Base-by-base conservation (phyloP, 2,888 invertebrate species). In the Drosophila mercatorum region DNA sequence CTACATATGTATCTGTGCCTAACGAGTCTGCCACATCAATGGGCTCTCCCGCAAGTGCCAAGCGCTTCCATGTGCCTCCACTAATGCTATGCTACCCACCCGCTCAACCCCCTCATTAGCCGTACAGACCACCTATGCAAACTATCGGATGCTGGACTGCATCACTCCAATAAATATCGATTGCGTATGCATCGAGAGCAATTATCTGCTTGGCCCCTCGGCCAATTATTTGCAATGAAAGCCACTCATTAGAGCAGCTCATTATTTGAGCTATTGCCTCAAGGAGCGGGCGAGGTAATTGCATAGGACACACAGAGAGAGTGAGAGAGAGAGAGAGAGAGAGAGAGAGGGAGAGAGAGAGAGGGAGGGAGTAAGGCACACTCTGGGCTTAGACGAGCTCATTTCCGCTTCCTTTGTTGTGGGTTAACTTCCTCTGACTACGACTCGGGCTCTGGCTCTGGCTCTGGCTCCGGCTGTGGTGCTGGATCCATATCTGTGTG, bases 371-470 rank as follows among this genome's bases (percentile, higher is more conserved):
- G 22, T 22, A 2, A 22, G 12, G 22, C 57, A 44, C 40, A 34
- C 12, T 38, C 26, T 22, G 49, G 36, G 63, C 66, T 66, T 77
- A 36, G 84, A 72, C 65, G 55, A 73, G 69, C 83, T 83, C 83
- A 83, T 83, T 88, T 83, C 83, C 83, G 88, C 61, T 88, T 82
- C 77, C 89, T 75, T 81, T 88, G 76, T 76, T 84, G 72, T 66
- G 66, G 64, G 60, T 52, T 59, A 68, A 49, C 56, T 61, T 43
- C 65, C 68, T 36, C 41, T 12, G 12, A 22, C 22, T 22, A 22
- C 2, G 22, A 22, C 22, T 22, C 22, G 47, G 69, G 14, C 59
- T 10, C 22, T 22, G 44, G 28, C 47, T 10, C 22, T 22, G 44
- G 28, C 47, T 7, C 8, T 36, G 49, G 28, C 28, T 12, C 14